Evolutionary conservation across 2,888 invertebrate genomes (phyloP).

Genomic region (Melanchra persicariae): DNA sequence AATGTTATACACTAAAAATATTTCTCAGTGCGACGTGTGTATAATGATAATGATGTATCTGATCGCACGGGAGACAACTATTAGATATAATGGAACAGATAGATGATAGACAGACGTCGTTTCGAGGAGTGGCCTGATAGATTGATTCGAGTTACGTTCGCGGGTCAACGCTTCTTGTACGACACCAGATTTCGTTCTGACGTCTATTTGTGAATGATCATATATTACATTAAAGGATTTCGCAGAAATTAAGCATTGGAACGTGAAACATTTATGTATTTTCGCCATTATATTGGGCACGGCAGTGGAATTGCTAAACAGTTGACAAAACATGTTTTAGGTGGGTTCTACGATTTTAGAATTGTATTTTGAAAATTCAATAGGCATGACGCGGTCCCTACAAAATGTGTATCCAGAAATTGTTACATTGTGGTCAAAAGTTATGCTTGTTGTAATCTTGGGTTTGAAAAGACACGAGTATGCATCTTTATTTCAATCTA

Average conservation of each 20-base stretch:
- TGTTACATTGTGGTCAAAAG: neutral
- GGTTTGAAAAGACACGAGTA: neutral
- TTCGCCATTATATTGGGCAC: slow-evolving; percentile 41
- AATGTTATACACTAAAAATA: slow-evolving; percentile 28
- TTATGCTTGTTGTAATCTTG: neutral
- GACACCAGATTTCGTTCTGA: slow-evolving; percentile 47
- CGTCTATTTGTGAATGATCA: slow-evolving; percentile 46
- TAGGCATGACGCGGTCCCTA: neutral
- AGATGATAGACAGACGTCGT: slow-evolving; percentile 54
- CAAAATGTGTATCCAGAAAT: neutral
- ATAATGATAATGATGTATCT: slow-evolving; percentile 43
- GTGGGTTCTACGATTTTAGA: slow-evolving; percentile 13
- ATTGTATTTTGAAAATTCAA: slow-evolving; percentile 14
- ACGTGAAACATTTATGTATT: slow-evolving; percentile 56
- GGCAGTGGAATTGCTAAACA: slow-evolving; percentile 46
- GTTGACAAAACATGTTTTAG: slow-evolving; percentile 34
- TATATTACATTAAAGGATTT: slow-evolving; percentile 54
- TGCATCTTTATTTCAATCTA: neutral
- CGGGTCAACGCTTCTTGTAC: slow-evolving; percentile 61
- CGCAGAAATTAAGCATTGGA: slow-evolving; percentile 43
- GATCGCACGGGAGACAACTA: slow-evolving; percentile 39
- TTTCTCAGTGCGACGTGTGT: slow-evolving; percentile 17
- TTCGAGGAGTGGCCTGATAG: slow-evolving; percentile 58
- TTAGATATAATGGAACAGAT: slow-evolving; percentile 53
- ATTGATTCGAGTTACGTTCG: slow-evolving; percentile 57